Conservation (phyloP, 2,797 vertebrate genomes). For the Novumbra hubbsi region DNA sequence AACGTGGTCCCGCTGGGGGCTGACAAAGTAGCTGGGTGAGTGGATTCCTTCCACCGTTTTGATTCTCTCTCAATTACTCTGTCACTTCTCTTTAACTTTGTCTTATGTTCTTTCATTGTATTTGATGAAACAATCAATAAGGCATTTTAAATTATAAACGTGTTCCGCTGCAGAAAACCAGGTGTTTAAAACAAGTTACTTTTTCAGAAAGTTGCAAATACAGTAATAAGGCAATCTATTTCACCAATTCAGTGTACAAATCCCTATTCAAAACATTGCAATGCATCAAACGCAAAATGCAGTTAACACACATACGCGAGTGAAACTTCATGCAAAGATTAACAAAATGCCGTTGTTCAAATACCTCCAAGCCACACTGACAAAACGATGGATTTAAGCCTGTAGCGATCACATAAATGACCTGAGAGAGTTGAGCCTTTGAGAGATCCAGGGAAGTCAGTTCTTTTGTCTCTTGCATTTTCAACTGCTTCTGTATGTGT, state of each 20-base stretch:
- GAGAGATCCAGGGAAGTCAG: background rate
- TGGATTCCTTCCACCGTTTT: background rate
- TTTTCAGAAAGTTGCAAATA: constrained; percentile 5
- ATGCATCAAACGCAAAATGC: background rate
- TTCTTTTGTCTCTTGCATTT: background rate
- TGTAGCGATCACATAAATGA: background rate
- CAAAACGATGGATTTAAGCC: background rate
- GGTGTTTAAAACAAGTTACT: background rate
- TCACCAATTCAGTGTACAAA: background rate
- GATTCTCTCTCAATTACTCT: background rate
- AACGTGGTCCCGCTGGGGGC: background rate
- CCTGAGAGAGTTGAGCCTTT: background rate
- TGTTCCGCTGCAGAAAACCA: background rate
- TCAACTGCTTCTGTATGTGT: background rate
- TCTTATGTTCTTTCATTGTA: constrained; percentile 14
- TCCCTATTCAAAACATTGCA: background rate
- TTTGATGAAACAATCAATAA: constrained; percentile 16
- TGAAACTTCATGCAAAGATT: background rate
- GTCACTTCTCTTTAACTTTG: background rate
- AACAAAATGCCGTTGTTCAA: background rate
- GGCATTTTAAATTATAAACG: background rate
- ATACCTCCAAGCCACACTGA: background rate
- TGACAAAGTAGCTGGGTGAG: background rate
- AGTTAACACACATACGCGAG: background rate
- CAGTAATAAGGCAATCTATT: background rate